phyloP scores from a whole-genome alignment of 2,113 vertebrate species.

The Apteryx mantelli region DNA sequence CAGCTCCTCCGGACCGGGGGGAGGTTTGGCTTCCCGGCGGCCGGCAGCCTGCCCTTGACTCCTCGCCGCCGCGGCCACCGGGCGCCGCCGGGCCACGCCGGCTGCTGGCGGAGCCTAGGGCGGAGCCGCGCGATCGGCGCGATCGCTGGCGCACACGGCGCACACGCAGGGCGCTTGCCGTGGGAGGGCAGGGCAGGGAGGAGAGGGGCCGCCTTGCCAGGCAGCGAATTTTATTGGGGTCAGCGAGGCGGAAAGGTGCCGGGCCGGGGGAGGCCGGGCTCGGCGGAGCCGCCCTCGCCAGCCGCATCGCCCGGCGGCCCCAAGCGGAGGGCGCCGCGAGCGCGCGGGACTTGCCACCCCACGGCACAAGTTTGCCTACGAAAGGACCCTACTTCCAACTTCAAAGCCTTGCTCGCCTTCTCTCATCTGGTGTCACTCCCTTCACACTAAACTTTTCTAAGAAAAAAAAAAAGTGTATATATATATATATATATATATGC shows the following conservation, averaged over 20 bases:
- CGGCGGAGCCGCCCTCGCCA: background rate
- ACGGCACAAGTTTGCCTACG: background rate
- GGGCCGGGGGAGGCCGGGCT: background rate
- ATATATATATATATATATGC: no score
- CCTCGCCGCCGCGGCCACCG: background rate
- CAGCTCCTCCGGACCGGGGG: background rate
- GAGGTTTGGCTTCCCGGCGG: background rate
- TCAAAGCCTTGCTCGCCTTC: background rate
- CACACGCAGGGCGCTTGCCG: background rate
- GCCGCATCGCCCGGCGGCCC: rapidly evolving
- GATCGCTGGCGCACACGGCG: background rate
- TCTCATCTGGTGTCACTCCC: background rate
- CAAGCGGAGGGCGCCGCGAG: background rate
- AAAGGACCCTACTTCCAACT: background rate
- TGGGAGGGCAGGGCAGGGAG: background rate
- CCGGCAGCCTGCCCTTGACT: background rate
- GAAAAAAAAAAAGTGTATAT: background rate
- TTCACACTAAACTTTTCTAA: background rate
- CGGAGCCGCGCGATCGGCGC: background rate
- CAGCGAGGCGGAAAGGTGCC: background rate
- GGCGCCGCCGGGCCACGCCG: background rate
- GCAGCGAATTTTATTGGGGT: slow-evolving; percentile 29
- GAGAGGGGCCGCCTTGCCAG: background rate
- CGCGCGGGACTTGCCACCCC: background rate
- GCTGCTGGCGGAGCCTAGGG: background rate